These are phyloP conservation scores for Metalampra italica DNA, from an alignment of 2,888 invertebrate genomes.

Conservation along the genomic window DNA sequence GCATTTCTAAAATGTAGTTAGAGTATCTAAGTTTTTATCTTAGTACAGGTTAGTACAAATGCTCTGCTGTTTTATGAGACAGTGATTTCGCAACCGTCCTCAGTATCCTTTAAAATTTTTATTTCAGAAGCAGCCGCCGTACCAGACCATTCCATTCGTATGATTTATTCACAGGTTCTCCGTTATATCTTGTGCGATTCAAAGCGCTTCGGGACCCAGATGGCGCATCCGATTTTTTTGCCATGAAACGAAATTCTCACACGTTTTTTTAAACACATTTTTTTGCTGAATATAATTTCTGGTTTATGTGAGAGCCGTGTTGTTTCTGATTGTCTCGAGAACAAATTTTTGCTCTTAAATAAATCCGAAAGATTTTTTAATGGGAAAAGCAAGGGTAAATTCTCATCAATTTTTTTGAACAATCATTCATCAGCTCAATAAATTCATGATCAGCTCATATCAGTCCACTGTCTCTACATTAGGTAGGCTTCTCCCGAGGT, in stretches of 20 bases:
- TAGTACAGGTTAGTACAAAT: neutral
- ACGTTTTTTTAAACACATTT: conserved; percentile 27
- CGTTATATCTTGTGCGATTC: conserved; percentile 41
- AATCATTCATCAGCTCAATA: too few relatives aligned
- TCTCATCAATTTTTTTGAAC: too few relatives aligned
- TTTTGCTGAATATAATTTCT: conserved; percentile 12
- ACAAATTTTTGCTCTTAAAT: too few relatives aligned
- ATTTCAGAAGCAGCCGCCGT: conserved; percentile 9
- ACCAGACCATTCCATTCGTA: conserved; percentile 23
- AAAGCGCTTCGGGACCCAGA: conserved; percentile 42
- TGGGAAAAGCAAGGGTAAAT: too few relatives aligned
- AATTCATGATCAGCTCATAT: too few relatives aligned
- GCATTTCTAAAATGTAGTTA: too few relatives aligned
- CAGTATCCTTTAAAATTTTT: conserved; percentile 6
- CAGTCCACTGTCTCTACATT: too few relatives aligned
- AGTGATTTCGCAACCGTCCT: conserved; percentile 6
- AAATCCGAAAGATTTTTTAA: too few relatives aligned
- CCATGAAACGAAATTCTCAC: conserved; percentile 41
- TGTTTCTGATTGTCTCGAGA: conserved; percentile 8
- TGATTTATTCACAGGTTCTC: conserved; percentile 51
- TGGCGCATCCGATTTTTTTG: conserved; percentile 49
- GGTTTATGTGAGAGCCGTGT: conserved; percentile 6
- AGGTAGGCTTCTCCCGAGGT: too few relatives aligned
- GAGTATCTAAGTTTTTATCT: too few relatives aligned
- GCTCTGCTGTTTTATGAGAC: neutral